phyloP scores from a whole-genome alignment of 2,888 invertebrate genomes.

The Plusia festucae region DNA sequence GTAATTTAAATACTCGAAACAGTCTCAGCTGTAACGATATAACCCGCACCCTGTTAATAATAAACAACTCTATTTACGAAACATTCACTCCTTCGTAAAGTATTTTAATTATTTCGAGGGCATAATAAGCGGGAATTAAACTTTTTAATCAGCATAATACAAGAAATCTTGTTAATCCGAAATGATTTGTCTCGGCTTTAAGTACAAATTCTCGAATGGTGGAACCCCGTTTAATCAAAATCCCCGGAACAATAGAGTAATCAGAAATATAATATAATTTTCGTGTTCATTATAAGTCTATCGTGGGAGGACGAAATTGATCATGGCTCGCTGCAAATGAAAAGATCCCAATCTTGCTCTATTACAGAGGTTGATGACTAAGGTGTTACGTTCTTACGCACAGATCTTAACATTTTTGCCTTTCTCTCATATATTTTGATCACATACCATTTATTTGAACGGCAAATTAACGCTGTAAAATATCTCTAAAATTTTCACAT shows the following conservation, averaged over 20 bases:
- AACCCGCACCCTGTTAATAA: slow-evolving; percentile 40
- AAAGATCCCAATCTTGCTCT: slow-evolving; percentile 84
- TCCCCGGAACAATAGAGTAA: slow-evolving; percentile 80
- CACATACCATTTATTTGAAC: slow-evolving; percentile 17
- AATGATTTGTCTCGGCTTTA: slow-evolving; percentile 73
- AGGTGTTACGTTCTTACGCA: slow-evolving; percentile 34
- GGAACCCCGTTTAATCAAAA: slow-evolving; percentile 80
- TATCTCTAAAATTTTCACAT: background rate
- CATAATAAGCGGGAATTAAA: slow-evolving; percentile 67
- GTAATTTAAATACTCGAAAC: slow-evolving; percentile 6
- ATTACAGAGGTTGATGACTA: slow-evolving; percentile 77
- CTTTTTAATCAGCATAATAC: slow-evolving; percentile 65
- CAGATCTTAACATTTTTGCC: slow-evolving; percentile 17
- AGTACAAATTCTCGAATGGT: slow-evolving; percentile 67
- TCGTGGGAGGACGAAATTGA: slow-evolving; percentile 73
- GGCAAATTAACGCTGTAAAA: slow-evolving; percentile 1
- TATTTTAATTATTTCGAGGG: slow-evolving; percentile 58
- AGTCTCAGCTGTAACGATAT: slow-evolving; percentile 42
- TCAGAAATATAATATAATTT: slow-evolving; percentile 84
- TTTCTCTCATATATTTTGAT: slow-evolving; percentile 34
- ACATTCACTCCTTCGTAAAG: slow-evolving; percentile 50
- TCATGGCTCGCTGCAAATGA: slow-evolving; percentile 84
- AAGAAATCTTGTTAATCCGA: slow-evolving; percentile 72
- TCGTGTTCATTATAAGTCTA: slow-evolving; percentile 82
- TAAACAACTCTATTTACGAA: slow-evolving; percentile 55